phyloP scores from a whole-genome alignment of 2,888 invertebrate species.

The Myathropa florea region DNA sequence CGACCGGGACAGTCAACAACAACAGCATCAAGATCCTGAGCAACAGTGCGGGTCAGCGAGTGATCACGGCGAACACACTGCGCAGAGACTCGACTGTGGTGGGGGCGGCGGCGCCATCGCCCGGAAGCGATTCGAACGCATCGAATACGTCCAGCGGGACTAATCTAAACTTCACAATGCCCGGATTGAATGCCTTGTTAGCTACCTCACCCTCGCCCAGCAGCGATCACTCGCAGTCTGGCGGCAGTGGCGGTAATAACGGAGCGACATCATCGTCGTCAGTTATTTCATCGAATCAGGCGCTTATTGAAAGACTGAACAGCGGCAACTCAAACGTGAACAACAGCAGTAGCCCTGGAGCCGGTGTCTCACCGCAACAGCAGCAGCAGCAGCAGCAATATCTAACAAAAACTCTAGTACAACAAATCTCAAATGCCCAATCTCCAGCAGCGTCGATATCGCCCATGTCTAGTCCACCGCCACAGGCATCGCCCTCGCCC shows the following conservation, averaged over 20 bases:
- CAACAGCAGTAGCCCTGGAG: conserved; percentile 68
- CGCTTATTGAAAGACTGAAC: conserved; percentile 79
- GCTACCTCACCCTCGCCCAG: conserved; percentile 81
- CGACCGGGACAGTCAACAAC: conserved; percentile 73
- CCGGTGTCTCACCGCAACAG: conserved; percentile 77
- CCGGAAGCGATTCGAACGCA: conserved; percentile 80
- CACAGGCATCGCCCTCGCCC: conserved; percentile 79
- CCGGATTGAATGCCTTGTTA: conserved; percentile 83
- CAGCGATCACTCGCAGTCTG: conserved; percentile 78
- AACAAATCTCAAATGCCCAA: conserved; percentile 74
- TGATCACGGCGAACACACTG: conserved; percentile 79
- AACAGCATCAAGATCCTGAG: conserved; percentile 72
- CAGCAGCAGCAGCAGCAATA: conserved; percentile 76
- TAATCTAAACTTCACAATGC: conserved; percentile 83
- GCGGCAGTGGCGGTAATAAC: conserved; percentile 35
- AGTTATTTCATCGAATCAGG: conserved; percentile 76
- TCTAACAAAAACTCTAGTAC: conserved; percentile 78
- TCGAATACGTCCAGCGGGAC: conserved; percentile 78
- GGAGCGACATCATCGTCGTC: conserved; percentile 72
- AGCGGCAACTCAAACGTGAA: conserved; percentile 75
- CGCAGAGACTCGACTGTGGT: conserved; percentile 81
- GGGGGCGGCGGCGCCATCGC: conserved; percentile 81
- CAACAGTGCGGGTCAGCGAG: conserved; percentile 74
- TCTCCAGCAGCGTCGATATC: conserved; percentile 81
- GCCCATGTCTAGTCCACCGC: conserved; percentile 84